These are phyloP conservation scores for Limulus polyphemus DNA, from an alignment of 2,888 invertebrate genomes.

Conservation along the genomic window DNA sequence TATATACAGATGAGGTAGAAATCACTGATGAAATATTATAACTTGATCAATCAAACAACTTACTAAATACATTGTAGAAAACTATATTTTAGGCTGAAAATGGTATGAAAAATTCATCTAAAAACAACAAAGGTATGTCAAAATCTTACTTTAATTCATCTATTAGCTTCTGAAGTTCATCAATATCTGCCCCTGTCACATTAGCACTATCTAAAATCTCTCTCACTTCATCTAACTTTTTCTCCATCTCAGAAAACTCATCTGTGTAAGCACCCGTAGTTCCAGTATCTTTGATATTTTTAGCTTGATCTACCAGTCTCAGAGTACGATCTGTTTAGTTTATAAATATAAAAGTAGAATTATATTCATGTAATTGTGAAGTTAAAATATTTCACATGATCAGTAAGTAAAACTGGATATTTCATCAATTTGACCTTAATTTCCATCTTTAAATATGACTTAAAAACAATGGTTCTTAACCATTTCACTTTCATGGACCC, in stretches of 20 bases:
- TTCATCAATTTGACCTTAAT: background rate
- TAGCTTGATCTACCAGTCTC: constrained; percentile 67
- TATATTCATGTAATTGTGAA: background rate
- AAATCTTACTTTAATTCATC: constrained; percentile 39
- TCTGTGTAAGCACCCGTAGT: constrained; percentile 91
- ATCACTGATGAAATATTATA: no score
- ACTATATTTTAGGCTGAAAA: no score
- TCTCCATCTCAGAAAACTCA: constrained; percentile 86
- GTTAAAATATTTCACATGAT: background rate
- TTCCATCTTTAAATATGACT: background rate
- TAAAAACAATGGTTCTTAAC: background rate
- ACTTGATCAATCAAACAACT: no score
- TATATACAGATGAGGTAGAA: no score
- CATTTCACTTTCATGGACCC: no score
- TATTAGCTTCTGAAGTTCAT: constrained; percentile 40
- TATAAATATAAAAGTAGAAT: background rate
- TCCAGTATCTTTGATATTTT: constrained; percentile 86
- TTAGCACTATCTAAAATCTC: constrained; percentile 70
- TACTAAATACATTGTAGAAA: no score
- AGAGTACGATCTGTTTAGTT: constrained; percentile 52
- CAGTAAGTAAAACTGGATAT: background rate
- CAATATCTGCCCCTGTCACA: constrained; percentile 42
- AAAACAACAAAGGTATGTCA: background rate
- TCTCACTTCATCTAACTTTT: constrained; percentile 63
- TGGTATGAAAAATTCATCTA: no score